phyloP scores from a whole-genome alignment of 1,140 invertebrate genomes.

The Triops longicaudatus region DNA sequence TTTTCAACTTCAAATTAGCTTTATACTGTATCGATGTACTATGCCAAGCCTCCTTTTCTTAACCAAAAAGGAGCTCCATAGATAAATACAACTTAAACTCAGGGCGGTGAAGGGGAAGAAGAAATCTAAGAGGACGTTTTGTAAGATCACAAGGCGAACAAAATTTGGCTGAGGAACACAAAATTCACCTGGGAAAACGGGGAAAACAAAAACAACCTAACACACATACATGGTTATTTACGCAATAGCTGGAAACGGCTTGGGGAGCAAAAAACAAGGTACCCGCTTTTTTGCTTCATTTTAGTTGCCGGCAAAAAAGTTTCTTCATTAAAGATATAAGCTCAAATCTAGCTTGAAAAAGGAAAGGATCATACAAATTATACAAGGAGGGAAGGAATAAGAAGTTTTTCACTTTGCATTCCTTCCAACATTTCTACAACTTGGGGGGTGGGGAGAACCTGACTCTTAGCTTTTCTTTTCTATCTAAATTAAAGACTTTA shows the following conservation, averaged over 20 bases:
- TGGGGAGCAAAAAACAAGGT: neutral
- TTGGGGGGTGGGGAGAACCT: neutral
- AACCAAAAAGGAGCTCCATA: slow-evolving; percentile 9
- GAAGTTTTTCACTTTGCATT: neutral
- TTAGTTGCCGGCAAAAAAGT: neutral
- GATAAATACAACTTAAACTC: neutral
- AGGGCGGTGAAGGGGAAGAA: neutral
- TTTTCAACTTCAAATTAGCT: neutral
- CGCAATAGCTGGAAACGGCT: slow-evolving; percentile 6
- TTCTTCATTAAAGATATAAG: neutral
- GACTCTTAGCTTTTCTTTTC: neutral
- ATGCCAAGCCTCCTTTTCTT: neutral
- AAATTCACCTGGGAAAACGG: neutral
- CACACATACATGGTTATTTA: slow-evolving; percentile 15
- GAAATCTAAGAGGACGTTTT: neutral
- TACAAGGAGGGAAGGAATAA: neutral
- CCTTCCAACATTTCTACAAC: neutral
- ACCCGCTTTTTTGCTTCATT: neutral
- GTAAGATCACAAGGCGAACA: neutral
- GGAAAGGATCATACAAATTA: neutral
- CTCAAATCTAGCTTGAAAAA: neutral
- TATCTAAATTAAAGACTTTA: neutral
- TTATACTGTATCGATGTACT: neutral
- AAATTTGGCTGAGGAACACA: slow-evolving; percentile 7
- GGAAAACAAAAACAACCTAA: neutral